A percentile compares a stretch with the other conserved stretches of the same genome.
Conservation (phyloP, 2,888 invertebrate species). For the Neuroscelio doddi region DNA sequence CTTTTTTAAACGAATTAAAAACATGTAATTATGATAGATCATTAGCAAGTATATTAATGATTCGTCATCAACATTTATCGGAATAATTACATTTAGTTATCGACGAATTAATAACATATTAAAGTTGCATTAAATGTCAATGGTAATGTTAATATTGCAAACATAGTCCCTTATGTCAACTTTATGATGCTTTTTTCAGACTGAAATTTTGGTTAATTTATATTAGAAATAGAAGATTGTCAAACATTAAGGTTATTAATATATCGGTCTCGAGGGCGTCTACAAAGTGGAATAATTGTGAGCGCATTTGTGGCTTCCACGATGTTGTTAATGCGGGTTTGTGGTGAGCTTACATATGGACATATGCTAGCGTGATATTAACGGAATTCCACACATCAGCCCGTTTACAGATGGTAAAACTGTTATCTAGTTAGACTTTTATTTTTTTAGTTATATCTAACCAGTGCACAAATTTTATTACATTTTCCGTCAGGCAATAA, state of each 20-base stretch:
- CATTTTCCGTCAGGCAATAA: no score
- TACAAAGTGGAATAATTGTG: conserved; percentile 42
- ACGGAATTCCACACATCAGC: conserved; percentile 17
- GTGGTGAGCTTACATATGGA: conserved; percentile 39
- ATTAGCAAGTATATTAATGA: no score
- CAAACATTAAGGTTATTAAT: conserved; percentile 36
- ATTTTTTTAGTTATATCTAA: neutral
- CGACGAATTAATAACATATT: no score
- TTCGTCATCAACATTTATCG: no score
- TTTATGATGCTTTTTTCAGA: no score
- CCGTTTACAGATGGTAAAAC: conserved; percentile 13
- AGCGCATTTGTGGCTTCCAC: conserved; percentile 34
- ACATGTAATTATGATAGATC: no score
- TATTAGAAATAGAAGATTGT: conserved; percentile 13
- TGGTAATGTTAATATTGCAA: no score
- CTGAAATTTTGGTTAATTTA: conserved; percentile 5
- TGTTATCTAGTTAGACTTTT: neutral
- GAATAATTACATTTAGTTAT: no score
- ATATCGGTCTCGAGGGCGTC: conserved; percentile 39
- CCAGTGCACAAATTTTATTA: no score
- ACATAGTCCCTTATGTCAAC: no score
- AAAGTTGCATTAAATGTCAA: no score
- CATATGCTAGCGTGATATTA: conserved; percentile 25
- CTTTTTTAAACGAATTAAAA: no score
- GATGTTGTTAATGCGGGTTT: conserved; percentile 42